phyloP scores from a whole-genome alignment of 2,797 vertebrate genomes.

The Clarias fuscus region DNA sequence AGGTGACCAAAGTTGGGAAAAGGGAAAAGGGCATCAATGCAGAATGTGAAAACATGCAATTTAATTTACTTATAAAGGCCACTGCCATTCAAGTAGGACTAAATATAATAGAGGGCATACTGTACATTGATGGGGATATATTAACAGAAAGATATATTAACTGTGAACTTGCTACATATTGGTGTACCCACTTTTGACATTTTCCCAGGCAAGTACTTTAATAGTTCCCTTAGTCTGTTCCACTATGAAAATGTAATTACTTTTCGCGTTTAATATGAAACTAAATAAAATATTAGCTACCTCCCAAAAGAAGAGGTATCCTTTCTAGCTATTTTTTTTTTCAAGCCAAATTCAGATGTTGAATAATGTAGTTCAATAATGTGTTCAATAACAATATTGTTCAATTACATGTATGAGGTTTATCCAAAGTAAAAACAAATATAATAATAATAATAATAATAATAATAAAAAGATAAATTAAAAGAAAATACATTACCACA shows the following conservation, averaged over 20 bases:
- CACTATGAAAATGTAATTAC: conserved; percentile 3
- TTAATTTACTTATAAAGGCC: conserved; percentile 29
- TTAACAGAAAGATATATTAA: not conserved
- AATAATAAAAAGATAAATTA: not conserved
- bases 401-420: not conserved
- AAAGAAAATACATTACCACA: not conserved
- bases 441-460: no score
- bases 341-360: not conserved
- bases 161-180: not conserved
- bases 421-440: not conserved
- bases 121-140: not conserved
- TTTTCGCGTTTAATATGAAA: conserved; percentile 2
- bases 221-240: not conserved
- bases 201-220: not conserved
- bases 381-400: no score
- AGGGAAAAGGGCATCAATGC: not conserved
- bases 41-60: not conserved
- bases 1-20: not conserved
- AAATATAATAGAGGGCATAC: conserved; percentile 8
- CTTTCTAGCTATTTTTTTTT: not conserved
- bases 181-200: not conserved
- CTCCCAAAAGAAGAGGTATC: not conserved
- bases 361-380: not conserved
- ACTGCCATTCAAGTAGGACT: conserved; percentile 1
- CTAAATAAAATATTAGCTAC: not conserved